Base-by-base conservation (phyloP, 2,797 vertebrate species). In the Carduelis carduelis region DNA sequence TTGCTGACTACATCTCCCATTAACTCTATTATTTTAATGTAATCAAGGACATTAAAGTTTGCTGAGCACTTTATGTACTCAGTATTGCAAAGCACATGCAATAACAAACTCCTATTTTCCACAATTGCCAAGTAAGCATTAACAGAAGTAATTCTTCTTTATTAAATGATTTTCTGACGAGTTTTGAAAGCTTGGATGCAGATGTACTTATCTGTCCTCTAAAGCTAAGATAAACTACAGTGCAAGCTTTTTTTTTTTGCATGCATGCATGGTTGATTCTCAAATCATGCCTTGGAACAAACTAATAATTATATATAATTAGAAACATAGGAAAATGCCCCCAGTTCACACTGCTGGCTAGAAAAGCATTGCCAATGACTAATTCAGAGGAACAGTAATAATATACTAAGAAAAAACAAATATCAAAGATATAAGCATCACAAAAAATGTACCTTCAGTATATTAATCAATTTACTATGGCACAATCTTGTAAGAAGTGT, bases 281-380 rank as follows among this genome's bases (percentile, higher is more conserved):
- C 44, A 93, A 83, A 93, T 76, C 30, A 56, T 83, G 53, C 30
- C 87, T 95, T 94, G 46, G 70, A 96, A 94, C 14, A 93, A 85
- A 84, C 75, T 56, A 41, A 88, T 78, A 65, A 61, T 78, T 93
- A 90, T 7, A 14, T 9, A 63, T 20, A 66, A 87, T 23, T 35
- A 76, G 53, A 81, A 90, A 80, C 59, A 74, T 3, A 79, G 26
- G 75, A 68, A 68, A 86, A 86, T 17, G 8, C 39, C 47, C 55
- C 11, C 52, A 78, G 1, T 91, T 92, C 65, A 74, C 43, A 75
- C 32, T 77, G 14, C 37, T 75, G 28, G 34, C 35, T 56, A 28
- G 37, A 91, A 95, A 87, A 72, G 4, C 20, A 28, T 23, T 81
- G 28, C 3, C 32, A 72, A 28, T 50, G 16, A 79, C 27, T 77